These are phyloP conservation scores for Threskiornis aethiopicus DNA, from an alignment of 2,797 vertebrate genomes.

Conservation along the genomic window DNA sequence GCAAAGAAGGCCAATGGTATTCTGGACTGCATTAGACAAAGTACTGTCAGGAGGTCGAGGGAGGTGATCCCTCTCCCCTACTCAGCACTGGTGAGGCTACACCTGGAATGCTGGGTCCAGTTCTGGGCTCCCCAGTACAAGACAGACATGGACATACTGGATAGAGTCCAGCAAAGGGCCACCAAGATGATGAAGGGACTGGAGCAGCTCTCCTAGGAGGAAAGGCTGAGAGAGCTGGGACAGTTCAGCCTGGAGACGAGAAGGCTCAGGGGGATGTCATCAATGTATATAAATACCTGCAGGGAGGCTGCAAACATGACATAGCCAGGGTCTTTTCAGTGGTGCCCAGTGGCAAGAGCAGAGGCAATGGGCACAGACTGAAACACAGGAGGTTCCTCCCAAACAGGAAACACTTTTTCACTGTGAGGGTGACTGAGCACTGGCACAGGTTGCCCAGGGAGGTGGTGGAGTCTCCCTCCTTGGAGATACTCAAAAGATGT, in stretches of 20 bases:
- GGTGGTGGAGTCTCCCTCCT: not conserved
- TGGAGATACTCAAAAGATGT: not conserved
- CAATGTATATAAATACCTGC: not conserved
- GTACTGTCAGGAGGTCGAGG: not conserved
- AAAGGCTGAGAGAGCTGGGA: not conserved
- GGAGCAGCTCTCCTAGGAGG: not conserved
- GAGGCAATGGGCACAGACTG: not conserved
- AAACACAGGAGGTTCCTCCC: not conserved
- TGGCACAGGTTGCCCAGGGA: not conserved
- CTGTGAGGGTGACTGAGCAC: not conserved
- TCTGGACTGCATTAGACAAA: not conserved
- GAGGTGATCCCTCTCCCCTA: not conserved
- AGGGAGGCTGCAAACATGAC: not conserved
- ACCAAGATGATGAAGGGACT: not conserved
- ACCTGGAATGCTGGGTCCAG: not conserved
- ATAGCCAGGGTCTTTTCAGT: not conserved
- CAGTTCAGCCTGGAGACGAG: not conserved
- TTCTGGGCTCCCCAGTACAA: not conserved
- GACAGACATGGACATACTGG: not conserved
- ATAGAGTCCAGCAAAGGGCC: not conserved
- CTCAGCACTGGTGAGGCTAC: not conserved
- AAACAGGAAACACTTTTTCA: not conserved
- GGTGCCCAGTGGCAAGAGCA: not conserved
- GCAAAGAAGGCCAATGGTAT: not conserved
- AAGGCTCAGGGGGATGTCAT: not conserved